A percentile compares a stretch with the other conserved stretches of the same genome.
These are phyloP conservation scores for Gymnocheta viridis DNA, from an alignment of 2,888 invertebrate species.

Conservation along the genomic window DNA sequence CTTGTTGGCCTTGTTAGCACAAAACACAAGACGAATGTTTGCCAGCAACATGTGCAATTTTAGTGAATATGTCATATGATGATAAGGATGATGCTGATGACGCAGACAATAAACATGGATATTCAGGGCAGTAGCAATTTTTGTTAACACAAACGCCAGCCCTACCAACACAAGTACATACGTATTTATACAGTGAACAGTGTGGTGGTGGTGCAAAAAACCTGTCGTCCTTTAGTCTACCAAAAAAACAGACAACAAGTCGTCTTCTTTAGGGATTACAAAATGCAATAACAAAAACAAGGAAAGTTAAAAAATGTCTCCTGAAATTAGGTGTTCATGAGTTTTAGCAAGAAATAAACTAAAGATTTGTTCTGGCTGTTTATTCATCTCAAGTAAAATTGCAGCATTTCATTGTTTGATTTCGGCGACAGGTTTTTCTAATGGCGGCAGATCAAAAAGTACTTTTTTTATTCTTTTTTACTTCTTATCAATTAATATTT, in stretches of 20 bases:
- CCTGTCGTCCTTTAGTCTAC: constrained; percentile 75
- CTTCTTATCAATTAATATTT: constrained; percentile 3
- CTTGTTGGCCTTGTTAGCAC: constrained; percentile 38
- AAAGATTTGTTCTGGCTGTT: constrained; percentile 48
- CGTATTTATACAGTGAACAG: no score
- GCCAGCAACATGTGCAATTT: constrained; percentile 61
- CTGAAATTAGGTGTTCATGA: not conserved
- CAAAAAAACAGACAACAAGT: constrained; percentile 71
- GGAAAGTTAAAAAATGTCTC: not conserved
- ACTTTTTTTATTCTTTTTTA: not conserved
- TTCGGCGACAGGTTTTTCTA: not conserved
- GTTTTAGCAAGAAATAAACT: constrained; percentile 41
- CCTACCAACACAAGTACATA: not conserved
- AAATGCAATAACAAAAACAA: not conserved
- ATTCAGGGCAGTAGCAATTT: constrained; percentile 57
- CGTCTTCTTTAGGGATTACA: constrained; percentile 65
- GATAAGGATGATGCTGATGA: not conserved
- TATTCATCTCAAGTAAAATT: constrained; percentile 17
- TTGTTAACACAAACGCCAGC: constrained; percentile 28
- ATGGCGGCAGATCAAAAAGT: not conserved
- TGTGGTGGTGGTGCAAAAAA: constrained; percentile 60
- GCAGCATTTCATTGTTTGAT: constrained; percentile 21
- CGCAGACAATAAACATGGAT: constrained; percentile 47
- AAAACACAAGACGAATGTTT: constrained; percentile 12
- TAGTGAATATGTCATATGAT: constrained; percentile 13